A percentile compares a stretch with the other conserved stretches of the same genome.
Evolutionary conservation across 2,888 invertebrate species (phyloP).

Genomic region (Aproaerema taeniolella): DNA sequence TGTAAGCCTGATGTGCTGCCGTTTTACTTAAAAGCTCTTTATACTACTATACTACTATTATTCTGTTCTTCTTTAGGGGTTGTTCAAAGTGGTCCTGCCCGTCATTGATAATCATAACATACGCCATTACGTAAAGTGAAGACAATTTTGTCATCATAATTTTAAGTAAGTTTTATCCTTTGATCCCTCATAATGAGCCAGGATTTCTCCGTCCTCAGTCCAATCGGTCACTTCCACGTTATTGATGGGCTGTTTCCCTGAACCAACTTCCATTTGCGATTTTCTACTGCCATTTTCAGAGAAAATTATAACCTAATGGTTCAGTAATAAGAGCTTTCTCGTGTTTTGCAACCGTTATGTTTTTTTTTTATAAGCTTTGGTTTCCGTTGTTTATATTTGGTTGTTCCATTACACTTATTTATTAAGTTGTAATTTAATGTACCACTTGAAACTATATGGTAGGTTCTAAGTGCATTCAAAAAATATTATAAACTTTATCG

Average conservation of each 20-base stretch:
- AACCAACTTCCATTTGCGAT: conserved; percentile 36
- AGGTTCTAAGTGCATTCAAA: too few relatives aligned
- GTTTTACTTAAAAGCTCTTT: too few relatives aligned
- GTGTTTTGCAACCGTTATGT: conserved; percentile 6
- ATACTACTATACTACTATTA: too few relatives aligned
- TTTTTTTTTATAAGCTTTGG: conserved; percentile 11
- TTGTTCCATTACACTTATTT: conserved; percentile 6
- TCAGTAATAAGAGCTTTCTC: conserved; percentile 15
- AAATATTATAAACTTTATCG: too few relatives aligned
- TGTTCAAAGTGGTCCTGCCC: too few relatives aligned
- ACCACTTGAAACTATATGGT: too few relatives aligned
- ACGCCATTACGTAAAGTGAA: too few relatives aligned
- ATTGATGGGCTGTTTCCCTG: conserved; percentile 67
- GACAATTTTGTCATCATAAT: background rate
- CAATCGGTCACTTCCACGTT: conserved; percentile 71
- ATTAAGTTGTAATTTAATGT: too few relatives aligned
- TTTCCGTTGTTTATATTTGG: conserved; percentile 4
- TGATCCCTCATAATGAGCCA: background rate
- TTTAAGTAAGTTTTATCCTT: too few relatives aligned
- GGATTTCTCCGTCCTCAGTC: conserved; percentile 19
- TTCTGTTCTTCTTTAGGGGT: too few relatives aligned
- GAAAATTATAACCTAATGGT: conserved; percentile 13
- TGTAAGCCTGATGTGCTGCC: too few relatives aligned
- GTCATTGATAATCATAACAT: too few relatives aligned
- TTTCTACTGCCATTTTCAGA: conserved; percentile 35